Evolutionary conservation across 2,113 vertebrate species (phyloP).

Genomic region (Heterochromis multidens): DNA sequence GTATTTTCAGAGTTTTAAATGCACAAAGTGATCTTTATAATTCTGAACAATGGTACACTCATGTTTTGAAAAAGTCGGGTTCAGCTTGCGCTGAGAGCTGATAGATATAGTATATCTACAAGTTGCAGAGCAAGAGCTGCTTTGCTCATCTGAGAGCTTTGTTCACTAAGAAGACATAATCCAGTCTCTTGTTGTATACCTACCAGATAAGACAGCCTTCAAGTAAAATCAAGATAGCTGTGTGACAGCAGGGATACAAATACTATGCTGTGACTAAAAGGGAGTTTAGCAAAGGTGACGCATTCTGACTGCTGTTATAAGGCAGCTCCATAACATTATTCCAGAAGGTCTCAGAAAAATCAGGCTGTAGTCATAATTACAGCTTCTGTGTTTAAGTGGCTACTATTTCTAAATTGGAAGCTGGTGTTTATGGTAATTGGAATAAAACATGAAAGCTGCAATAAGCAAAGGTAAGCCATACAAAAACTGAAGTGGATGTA

Average conservation of each 20-base stretch:
- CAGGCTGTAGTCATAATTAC: not conserved
- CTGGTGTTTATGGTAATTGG: not conserved
- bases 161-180: not conserved
- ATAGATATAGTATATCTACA: not conserved
- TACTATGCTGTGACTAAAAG: not conserved
- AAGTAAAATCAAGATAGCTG: not conserved
- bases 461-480: not conserved
- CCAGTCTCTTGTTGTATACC: not conserved
- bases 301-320: not conserved
- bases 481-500: not conserved
- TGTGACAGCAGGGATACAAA: not conserved
- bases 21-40: not conserved
- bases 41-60: not conserved
- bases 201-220: fast-evolving
- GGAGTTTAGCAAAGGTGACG: not conserved
- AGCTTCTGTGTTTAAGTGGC: not conserved
- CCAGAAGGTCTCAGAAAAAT: not conserved
- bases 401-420: not conserved
- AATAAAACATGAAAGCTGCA: not conserved
- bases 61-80: not conserved
- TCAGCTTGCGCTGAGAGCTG: not conserved
- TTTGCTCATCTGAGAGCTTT: not conserved
- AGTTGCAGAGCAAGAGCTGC: not conserved
- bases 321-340: not conserved
- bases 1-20: not conserved